Evolutionary conservation across 2,888 invertebrate genomes (phyloP).

Genomic region (Adelphocoris suturalis): DNA sequence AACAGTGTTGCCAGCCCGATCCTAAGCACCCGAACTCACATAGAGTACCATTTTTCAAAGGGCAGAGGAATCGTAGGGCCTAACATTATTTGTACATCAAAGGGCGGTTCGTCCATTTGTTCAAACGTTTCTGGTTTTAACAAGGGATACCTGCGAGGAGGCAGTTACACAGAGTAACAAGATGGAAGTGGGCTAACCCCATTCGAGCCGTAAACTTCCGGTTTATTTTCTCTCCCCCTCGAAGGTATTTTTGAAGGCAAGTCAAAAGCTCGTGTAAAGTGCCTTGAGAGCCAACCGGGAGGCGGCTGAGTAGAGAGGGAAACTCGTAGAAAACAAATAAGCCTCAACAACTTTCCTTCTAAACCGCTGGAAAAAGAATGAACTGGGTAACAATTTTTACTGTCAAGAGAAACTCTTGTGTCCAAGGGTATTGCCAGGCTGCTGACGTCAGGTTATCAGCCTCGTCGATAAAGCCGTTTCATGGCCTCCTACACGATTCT

Average conservation of each 20-base stretch:
- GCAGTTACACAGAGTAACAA: slow-evolving; percentile 32
- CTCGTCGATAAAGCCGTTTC: background rate
- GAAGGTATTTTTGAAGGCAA: slow-evolving; percentile 7
- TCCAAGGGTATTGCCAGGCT: background rate
- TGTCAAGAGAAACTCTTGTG: slow-evolving; percentile 1
- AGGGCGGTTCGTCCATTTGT: background rate
- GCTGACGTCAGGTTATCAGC: slow-evolving; percentile 23
- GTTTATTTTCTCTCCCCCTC: slow-evolving; percentile 43
- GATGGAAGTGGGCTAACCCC: slow-evolving; percentile 48
- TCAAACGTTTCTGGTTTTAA: background rate
- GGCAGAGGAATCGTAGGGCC: too few relatives aligned
- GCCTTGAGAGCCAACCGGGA: slow-evolving; percentile 10
- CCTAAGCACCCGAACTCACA: too few relatives aligned
- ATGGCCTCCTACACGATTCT: background rate
- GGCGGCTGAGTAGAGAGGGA: background rate
- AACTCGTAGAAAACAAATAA: slow-evolving; percentile 43
- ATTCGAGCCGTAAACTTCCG: slow-evolving; percentile 32
- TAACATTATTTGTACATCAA: background rate
- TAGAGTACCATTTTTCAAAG: too few relatives aligned
- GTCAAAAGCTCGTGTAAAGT: slow-evolving; percentile 46
- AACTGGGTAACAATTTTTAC: slow-evolving; percentile 38
- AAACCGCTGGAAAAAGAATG: slow-evolving; percentile 13
- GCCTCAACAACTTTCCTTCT: slow-evolving; percentile 5
- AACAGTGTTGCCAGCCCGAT: too few relatives aligned
- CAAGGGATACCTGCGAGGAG: background rate